phyloP scores from a whole-genome alignment of 1,140 invertebrate species.

The Procambarus clarkii region DNA sequence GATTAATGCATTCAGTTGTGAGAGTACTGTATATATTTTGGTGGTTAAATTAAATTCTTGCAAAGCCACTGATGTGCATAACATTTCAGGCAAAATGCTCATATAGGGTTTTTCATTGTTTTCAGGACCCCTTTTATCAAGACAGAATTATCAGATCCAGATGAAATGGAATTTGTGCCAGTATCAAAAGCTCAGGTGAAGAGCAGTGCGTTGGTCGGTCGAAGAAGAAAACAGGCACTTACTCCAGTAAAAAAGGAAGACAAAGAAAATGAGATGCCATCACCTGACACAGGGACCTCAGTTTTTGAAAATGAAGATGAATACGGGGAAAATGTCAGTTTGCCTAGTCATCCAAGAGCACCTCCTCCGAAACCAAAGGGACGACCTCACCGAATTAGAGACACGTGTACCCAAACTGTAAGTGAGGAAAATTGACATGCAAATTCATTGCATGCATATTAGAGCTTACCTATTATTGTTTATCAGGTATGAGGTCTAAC shows the following conservation, averaged over 20 bases:
- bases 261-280: conserved; percentile 40
- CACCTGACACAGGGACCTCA: not conserved
- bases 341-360: conserved; percentile 22
- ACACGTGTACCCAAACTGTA: conserved; percentile 49
- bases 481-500: too few relatives aligned
- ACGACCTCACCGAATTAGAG: conserved; percentile 52
- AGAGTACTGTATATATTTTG: too few relatives aligned
- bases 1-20: too few relatives aligned
- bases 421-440: not conserved
- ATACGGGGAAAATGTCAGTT: conserved; percentile 42
- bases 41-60: too few relatives aligned
- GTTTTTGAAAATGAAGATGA: conserved; percentile 22
- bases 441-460: too few relatives aligned
- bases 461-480: too few relatives aligned
- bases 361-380: conserved; percentile 56
- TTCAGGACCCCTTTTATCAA: conserved; percentile 48
- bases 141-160: conserved; percentile 1
- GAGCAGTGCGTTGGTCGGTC: too few relatives aligned
- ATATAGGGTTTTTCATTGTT: not conserved
- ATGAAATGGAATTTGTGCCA: not conserved
- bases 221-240: not conserved
- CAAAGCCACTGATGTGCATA: too few relatives aligned
- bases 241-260: not conserved
- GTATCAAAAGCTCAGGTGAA: not conserved
- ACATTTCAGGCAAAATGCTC: too few relatives aligned